Evolutionary conservation across 2,888 invertebrate genomes (phyloP), one percentile per base, ranked within the genome.

Genomic region (Dryococelus australis): DNA sequence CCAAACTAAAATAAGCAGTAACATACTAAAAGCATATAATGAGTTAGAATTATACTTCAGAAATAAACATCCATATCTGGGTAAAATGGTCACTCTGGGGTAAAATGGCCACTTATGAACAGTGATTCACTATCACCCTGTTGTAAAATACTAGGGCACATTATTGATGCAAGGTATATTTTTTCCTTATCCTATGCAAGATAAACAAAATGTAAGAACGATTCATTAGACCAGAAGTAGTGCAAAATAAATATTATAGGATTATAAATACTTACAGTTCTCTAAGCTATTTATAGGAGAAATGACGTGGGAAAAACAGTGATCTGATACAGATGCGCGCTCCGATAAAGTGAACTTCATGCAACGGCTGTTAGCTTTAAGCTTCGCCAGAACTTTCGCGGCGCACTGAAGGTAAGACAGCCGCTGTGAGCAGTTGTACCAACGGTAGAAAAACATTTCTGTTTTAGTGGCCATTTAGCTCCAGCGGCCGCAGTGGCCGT

Each of bases 21-120:
- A 2, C n/a, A 65, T 24, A 0, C n/a, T 65, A 65, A 65, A 12
- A 20, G n/a, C 20, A 20, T n/a, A 24, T 24, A 65, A 65, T n/a
- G 20, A 65, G n/a, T 65, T n/a, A 16, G 6, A 65, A 51, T 65
- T 65, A 65, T 12, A 65, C n/a, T 65, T 20, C 65, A 65, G 65
- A 65, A 8, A n/a, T 16, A 65, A 65, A 16, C 16, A 47, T 65
- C 20, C 43, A 35, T 83, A 3, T 13, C 35, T 35, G 27, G 83
- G 83, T 24, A 83, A 83, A 83, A 28, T 24, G 83, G 20, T n/a
- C 28, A 13, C 43, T 43, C 83, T 9, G 65, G 35, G 83, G 28
- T 83, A 83, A 83, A 27, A 83, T 83, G 83, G 83, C 83, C 83
- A 83, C 83, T 35, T 83, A 83, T 83, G 35, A 26, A 28, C 83